Conservation (phyloP, 2,888 invertebrate species). For the Tetanocera ferruginea region DNA sequence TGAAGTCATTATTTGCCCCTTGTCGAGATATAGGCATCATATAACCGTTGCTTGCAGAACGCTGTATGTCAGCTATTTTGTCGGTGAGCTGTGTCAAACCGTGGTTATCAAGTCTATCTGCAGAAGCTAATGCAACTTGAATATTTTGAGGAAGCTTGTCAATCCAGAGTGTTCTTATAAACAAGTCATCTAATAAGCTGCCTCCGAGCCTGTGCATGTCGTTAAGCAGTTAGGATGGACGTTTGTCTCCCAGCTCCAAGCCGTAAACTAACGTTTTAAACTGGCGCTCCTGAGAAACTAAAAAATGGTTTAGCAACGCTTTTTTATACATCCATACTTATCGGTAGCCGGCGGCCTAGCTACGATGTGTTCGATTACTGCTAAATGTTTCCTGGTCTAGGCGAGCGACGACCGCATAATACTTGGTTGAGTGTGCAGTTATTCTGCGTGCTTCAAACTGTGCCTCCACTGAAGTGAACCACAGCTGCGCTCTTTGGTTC, state of each 20-base stretch:
- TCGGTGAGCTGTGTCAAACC: background rate
- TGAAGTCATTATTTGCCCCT: background rate
- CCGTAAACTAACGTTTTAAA: conserved; percentile 30
- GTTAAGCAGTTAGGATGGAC: background rate
- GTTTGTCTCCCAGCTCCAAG: conserved; percentile 12
- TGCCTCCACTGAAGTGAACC: conserved; percentile 35
- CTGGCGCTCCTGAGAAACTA: conserved; percentile 23
- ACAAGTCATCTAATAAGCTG: too few relatives aligned
- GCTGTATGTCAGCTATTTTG: background rate
- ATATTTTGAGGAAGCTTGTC: background rate
- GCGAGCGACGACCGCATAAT: conserved; percentile 31
- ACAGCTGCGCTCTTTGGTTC: conserved; percentile 32
- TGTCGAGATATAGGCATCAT: background rate
- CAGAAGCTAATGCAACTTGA: background rate
- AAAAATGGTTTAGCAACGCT: conserved; percentile 33
- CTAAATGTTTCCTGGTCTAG: conserved; percentile 33
- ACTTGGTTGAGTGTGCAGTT: conserved; percentile 31
- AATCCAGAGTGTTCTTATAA: background rate
- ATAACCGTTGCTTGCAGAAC: background rate
- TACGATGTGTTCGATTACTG: conserved; percentile 28
- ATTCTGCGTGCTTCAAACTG: conserved; percentile 37
- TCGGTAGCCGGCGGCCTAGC: conserved; percentile 29
- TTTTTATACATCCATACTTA: conserved; percentile 25
- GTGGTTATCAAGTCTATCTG: background rate
- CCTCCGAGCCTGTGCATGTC: background rate